phyloP scores from a whole-genome alignment of 2,888 invertebrate species.

The Pristionchus entomophagus region DNA sequence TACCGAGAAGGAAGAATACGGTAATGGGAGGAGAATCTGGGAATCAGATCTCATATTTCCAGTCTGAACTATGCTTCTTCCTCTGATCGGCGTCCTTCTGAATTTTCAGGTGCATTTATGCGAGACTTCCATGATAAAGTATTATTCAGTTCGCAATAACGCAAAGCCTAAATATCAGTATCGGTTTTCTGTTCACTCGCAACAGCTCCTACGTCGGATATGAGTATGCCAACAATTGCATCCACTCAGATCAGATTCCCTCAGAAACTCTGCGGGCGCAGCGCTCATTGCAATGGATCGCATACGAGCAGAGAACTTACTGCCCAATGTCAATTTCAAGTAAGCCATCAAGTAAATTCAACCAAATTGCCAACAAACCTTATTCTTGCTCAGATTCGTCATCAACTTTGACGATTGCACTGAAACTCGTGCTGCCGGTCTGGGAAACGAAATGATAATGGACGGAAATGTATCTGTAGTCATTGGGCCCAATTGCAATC shows the following conservation, averaged over 20 bases:
- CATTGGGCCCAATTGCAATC: constrained; percentile 44
- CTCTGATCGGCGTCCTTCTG: not conserved
- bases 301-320: constrained; percentile 50
- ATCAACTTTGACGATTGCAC: constrained; percentile 30
- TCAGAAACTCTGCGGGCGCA: constrained; percentile 53
- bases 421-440: not conserved
- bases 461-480: not conserved
- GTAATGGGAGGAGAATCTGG: constrained; percentile 21
- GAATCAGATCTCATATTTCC: not conserved
- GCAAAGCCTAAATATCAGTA: not conserved
- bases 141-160: not conserved
- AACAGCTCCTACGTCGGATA: constrained; percentile 39
- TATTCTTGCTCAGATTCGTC: not conserved
- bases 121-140: not conserved
- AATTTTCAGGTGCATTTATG: not conserved
- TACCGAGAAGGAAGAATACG: not conserved
- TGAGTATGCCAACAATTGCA: not conserved
- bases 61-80: not conserved
- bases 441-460: constrained; percentile 1
- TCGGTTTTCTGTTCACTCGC: constrained; percentile 15
- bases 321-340: constrained; percentile 54
- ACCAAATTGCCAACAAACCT: too few relatives aligned
- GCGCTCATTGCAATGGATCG: constrained; percentile 55
- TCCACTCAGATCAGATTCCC: too few relatives aligned
- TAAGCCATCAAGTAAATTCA: not conserved